Conservation (phyloP, 64 coral and sea anemone species). For the Montipora capricornis region DNA sequence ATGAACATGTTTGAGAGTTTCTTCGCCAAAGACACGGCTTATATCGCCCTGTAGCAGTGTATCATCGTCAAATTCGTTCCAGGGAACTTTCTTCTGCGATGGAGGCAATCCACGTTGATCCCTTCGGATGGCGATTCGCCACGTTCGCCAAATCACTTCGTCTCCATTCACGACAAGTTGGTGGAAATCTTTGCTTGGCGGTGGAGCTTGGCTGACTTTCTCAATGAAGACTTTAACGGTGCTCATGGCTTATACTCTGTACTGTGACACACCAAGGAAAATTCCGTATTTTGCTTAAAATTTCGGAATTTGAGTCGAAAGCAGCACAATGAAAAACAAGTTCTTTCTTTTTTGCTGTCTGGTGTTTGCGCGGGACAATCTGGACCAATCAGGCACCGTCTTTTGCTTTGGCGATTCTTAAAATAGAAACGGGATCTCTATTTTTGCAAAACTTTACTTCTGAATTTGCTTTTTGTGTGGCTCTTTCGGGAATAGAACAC, state of each 20-base stretch:
- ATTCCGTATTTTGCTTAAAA: neutral
- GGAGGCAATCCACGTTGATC: slow-evolving; percentile 69
- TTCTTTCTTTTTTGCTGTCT: neutral
- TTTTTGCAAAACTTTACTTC: neutral
- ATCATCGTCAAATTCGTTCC: slow-evolving; percentile 72
- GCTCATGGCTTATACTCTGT: slow-evolving; percentile 4
- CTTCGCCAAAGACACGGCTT: slow-evolving; percentile 77
- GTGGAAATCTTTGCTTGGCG: slow-evolving; percentile 80
- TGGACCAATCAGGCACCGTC: neutral
- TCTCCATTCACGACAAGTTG: slow-evolving; percentile 67
- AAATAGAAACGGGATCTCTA: neutral
- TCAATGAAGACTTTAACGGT: slow-evolving; percentile 58
- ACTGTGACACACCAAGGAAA: neutral
- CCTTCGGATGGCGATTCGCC: slow-evolving; percentile 67
- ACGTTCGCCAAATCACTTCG: slow-evolving; percentile 79
- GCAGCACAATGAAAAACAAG: neutral
- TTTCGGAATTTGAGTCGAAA: neutral
- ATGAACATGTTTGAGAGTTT: slow-evolving; percentile 66
- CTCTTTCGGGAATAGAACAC: neutral
- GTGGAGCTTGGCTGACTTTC: slow-evolving; percentile 63
- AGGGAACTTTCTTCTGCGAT: slow-evolving; percentile 62
- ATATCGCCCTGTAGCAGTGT: slow-evolving; percentile 69
- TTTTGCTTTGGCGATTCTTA: neutral
- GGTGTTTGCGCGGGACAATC: slow-evolving; percentile 19
- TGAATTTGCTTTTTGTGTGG: neutral